Conservation (phyloP, 2,113 vertebrate genomes). For the Gambusia affinis region DNA sequence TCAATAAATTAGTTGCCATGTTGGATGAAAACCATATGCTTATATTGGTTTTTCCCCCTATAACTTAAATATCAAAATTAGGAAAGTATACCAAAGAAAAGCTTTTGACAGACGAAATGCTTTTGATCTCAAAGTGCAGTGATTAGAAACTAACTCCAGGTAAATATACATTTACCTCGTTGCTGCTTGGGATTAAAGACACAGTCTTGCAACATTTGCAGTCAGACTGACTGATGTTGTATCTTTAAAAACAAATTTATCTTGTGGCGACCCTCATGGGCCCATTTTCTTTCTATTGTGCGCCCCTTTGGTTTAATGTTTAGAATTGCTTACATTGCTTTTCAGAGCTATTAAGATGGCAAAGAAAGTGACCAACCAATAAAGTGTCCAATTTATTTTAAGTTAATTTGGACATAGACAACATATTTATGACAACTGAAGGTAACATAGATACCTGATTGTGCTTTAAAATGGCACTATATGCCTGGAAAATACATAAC, state of each 20-base stretch:
- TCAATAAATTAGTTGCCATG: background rate
- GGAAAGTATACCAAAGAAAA: constrained; percentile 1
- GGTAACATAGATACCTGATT: too few species aligned
- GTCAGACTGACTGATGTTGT: background rate
- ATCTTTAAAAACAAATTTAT: background rate
- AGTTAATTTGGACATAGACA: too few species aligned
- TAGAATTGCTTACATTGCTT: background rate
- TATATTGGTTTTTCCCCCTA: constrained; percentile 29
- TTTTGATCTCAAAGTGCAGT: constrained; percentile 36
- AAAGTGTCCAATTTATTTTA: background rate
- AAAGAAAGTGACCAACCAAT: background rate
- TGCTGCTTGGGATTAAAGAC: background rate
- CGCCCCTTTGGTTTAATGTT: background rate
- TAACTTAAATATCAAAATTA: constrained; percentile 43
- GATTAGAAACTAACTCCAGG: constrained; percentile 25
- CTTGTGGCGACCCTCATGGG: background rate
- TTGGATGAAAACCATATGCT: background rate
- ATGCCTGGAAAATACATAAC: too few species aligned
- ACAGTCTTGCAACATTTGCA: background rate
- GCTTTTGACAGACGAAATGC: constrained; percentile 22
- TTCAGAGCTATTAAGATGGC: background rate
- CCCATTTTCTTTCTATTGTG: background rate
- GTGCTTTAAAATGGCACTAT: too few species aligned
- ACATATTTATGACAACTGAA: too few species aligned
- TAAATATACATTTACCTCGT: background rate